Evolutionary conservation across 2,888 invertebrate genomes (phyloP).

Genomic region (Orthosia cruda): DNA sequence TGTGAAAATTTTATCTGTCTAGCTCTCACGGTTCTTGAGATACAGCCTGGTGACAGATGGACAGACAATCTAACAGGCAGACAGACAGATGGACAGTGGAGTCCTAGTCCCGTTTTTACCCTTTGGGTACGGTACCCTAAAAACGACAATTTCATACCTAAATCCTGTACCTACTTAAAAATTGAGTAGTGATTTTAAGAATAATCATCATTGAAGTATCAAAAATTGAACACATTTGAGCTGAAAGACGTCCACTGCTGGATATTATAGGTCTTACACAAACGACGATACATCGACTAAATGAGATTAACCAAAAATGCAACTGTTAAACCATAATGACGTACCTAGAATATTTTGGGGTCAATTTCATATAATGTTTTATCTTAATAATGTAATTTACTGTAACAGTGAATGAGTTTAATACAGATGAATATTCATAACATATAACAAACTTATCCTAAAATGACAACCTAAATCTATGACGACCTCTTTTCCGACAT

Average conservation of each 20-base stretch:
- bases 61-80: too few species aligned
- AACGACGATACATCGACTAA: neutral
- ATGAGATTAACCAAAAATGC: neutral
- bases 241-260: neutral
- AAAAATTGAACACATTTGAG: too few species aligned
- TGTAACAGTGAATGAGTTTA: neutral
- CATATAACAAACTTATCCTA: slow-evolving; percentile 24
- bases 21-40: too few species aligned
- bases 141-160: too few species aligned
- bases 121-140: too few species aligned
- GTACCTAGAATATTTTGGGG: neutral
- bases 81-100: too few species aligned
- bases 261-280: neutral
- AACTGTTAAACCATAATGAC: too few species aligned
- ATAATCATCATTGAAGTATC: neutral
- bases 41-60: too few species aligned
- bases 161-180: too few species aligned
- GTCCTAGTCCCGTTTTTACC: too few species aligned
- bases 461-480: slow-evolving; percentile 22
- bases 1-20: too few species aligned
- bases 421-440: neutral
- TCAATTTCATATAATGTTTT: neutral
- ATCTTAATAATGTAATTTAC: neutral
- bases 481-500: neutral
- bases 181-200: too few species aligned